These are phyloP conservation scores for Drosophila hamatofila DNA, from an alignment of 2,888 invertebrate species.

Conservation along the genomic window DNA sequence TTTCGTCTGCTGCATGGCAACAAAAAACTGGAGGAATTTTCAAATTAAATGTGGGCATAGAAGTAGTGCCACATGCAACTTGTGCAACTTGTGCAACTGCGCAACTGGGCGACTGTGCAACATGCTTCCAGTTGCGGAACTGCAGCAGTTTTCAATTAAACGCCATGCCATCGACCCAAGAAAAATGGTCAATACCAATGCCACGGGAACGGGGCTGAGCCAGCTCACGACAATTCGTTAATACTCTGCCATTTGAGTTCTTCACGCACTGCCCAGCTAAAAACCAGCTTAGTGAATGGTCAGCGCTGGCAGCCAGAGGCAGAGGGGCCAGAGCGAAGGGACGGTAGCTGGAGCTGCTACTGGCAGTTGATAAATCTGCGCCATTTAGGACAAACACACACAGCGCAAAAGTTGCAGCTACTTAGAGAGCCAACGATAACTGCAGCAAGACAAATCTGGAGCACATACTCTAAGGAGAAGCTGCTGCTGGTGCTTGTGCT, in stretches of 20 bases:
- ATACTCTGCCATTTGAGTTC: slow-evolving; percentile 81
- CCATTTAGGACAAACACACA: slow-evolving; percentile 73
- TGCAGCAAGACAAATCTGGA: slow-evolving; percentile 68
- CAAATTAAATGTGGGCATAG: slow-evolving; percentile 71
- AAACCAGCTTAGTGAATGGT: slow-evolving; percentile 39
- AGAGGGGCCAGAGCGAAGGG: slow-evolving; percentile 12
- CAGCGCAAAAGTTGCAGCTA: slow-evolving; percentile 67
- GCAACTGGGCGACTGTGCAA: slow-evolving; percentile 31
- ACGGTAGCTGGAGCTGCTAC: slow-evolving; percentile 30
- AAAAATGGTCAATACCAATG: slow-evolving; percentile 70
- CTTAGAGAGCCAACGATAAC: slow-evolving; percentile 64
- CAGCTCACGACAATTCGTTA: slow-evolving; percentile 81
- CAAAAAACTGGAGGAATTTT: slow-evolving; percentile 66
- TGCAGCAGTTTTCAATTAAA: slow-evolving; percentile 84
- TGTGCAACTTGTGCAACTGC: slow-evolving; percentile 38
- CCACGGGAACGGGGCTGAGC: slow-evolving; percentile 14
- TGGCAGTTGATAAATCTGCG: slow-evolving; percentile 73
- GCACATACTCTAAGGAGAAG: slow-evolving; percentile 52
- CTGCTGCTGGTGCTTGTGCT: slow-evolving; percentile 16
- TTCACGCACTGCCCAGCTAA: slow-evolving; percentile 76
- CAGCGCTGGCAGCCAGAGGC: background rate
- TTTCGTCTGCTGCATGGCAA: slow-evolving; percentile 59
- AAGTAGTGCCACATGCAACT: slow-evolving; percentile 53
- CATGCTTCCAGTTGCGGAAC: slow-evolving; percentile 35
- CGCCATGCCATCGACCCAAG: slow-evolving; percentile 68